Conservation (phyloP, 2,888 invertebrate species). For the Hecatera dysodea region DNA sequence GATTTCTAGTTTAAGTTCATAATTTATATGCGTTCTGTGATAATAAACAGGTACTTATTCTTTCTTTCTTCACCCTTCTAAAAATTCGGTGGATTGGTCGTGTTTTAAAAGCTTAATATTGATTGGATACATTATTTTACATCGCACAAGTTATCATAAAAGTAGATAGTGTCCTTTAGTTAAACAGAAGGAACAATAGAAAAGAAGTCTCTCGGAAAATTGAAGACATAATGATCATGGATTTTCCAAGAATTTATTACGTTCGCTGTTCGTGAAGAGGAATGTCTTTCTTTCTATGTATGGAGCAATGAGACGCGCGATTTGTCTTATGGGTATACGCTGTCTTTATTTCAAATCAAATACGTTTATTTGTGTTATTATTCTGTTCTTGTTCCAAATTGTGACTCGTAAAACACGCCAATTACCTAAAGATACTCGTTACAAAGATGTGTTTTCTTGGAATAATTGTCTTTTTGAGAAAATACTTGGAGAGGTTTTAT, state of each 20-base stretch:
- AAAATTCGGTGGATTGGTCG: too few species aligned
- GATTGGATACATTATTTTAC: too few species aligned
- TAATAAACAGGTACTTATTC: too few species aligned
- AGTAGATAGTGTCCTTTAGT: not conserved
- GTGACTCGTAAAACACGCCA: conserved; percentile 23
- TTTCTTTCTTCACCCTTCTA: too few species aligned
- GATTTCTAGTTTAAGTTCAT: too few species aligned
- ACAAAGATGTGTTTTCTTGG: conserved; percentile 10
- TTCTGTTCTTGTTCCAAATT: conserved; percentile 34
- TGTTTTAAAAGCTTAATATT: too few species aligned
- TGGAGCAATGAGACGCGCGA: conserved; percentile 16
- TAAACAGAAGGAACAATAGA: not conserved
- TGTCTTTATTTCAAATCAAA: too few species aligned
- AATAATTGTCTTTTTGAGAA: not conserved
- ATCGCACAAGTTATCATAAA: too few species aligned
- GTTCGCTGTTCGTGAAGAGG: conserved; percentile 12
- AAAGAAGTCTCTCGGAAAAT: conserved; percentile 28
- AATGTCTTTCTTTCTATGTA: conserved; percentile 28
- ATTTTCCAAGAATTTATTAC: conserved; percentile 44
- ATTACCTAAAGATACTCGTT: conserved; percentile 1
- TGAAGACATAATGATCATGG: conserved; percentile 25
- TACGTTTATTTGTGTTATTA: too few species aligned
- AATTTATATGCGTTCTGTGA: too few species aligned
- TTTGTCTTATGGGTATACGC: conserved; percentile 16
- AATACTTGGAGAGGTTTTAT: not conserved